A percentile compares a stretch with the other conserved stretches of the same genome.
phyloP scores from a whole-genome alignment of 2,888 invertebrate genomes.

The Acanthosepion pharaonis region DNA sequence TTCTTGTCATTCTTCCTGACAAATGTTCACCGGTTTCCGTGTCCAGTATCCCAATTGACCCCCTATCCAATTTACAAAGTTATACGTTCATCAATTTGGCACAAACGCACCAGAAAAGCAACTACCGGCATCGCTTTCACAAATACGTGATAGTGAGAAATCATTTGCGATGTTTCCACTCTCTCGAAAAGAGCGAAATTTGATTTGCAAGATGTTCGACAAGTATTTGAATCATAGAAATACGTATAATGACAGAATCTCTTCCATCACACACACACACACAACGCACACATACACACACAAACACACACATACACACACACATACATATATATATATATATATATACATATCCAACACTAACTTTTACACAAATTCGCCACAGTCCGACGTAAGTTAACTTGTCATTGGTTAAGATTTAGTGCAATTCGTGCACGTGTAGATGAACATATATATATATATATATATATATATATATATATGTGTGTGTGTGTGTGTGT shows the following conservation, averaged over 20 bases:
- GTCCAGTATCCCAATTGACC: background rate
- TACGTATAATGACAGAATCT: background rate
- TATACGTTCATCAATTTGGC: background rate
- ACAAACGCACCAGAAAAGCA: background rate
- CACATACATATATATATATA: too few species aligned
- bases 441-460: too few species aligned
- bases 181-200: background rate
- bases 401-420: too few species aligned
- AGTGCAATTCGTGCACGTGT: too few species aligned
- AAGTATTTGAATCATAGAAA: background rate
- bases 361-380: too few species aligned
- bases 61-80: background rate
- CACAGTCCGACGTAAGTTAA: too few species aligned
- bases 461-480: too few species aligned
- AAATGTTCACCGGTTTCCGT: background rate
- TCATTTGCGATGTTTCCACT: background rate
- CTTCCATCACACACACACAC: background rate
- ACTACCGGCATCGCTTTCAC: background rate
- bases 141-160: background rate
- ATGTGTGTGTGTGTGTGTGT: too few species aligned
- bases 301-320: too few species aligned
- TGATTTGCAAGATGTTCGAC: background rate
- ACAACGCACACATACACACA: too few species aligned
- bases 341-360: too few species aligned
- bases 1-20: background rate